A percentile compares a stretch with the other conserved stretches of the same genome.
Conservation (phyloP, 1,140 invertebrate species). For the Pogonognathellus flavescens region DNA sequence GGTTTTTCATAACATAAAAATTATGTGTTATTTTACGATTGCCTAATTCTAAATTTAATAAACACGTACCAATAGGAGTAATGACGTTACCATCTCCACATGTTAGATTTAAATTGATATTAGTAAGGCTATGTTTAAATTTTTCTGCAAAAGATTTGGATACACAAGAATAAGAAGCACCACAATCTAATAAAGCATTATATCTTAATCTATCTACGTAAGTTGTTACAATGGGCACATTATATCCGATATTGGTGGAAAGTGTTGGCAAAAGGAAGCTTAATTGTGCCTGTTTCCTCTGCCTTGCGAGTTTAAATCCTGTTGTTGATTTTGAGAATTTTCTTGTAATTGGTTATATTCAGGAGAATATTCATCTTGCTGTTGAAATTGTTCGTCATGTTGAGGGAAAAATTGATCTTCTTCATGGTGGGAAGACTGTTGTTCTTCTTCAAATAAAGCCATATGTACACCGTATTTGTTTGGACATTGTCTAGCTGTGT, state of each 20-base stretch:
- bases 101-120: neutral
- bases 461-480: neutral
- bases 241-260: neutral
- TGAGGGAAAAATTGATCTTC: no score
- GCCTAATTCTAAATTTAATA: slow-evolving; percentile 29
- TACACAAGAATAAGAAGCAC: slow-evolving; percentile 10
- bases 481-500: neutral
- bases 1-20: slow-evolving; percentile 13
- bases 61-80: neutral
- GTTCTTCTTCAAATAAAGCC: neutral
- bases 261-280: neutral
- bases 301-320: slow-evolving; percentile 2
- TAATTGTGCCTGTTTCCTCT: neutral
- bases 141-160: neutral
- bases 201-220: neutral
- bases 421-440: no score
- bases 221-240: neutral
- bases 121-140: slow-evolving; percentile 10
- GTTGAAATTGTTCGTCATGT: neutral
- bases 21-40: neutral
- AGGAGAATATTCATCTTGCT: no score
- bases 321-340: neutral
- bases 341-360: neutral
- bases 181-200: slow-evolving; percentile 26
- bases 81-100: neutral